Percentiles rank a stretch among this genome's conserved stretches.
Conservation (phyloP, 2,113 vertebrate genomes). For the Capreolus pygargus region DNA sequence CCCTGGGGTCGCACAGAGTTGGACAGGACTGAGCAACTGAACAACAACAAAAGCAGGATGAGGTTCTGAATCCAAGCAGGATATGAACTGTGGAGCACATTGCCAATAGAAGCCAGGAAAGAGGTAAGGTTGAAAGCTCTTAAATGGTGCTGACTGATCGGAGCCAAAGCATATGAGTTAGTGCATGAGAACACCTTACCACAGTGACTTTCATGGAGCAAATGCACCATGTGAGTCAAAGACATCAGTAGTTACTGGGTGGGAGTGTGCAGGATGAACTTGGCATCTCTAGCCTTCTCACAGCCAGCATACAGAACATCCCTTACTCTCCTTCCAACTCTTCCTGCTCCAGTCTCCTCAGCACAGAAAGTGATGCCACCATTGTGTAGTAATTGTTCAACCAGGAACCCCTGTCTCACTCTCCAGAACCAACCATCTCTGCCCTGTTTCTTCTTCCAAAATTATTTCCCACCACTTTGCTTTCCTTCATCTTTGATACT, state of each 20-base stretch:
- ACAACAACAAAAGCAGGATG: background rate
- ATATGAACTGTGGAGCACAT: background rate
- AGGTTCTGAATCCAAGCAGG: background rate
- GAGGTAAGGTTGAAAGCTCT: background rate
- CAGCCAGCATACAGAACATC: background rate
- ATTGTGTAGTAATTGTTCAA: background rate
- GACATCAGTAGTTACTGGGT: background rate
- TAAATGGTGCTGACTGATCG: background rate
- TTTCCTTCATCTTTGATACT: background rate
- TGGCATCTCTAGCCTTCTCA: background rate
- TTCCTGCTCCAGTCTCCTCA: background rate
- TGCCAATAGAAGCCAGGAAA: background rate
- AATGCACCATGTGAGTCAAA: background rate
- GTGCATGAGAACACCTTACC: background rate
- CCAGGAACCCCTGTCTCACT: background rate
- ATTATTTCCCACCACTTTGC: background rate
- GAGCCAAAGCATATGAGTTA: background rate
- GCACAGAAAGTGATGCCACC: background rate
- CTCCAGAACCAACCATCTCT: background rate
- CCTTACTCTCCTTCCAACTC: background rate
- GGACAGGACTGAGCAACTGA: background rate
- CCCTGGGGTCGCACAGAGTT: background rate
- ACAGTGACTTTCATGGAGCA: background rate
- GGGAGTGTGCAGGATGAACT: background rate
- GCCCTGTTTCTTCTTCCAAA: background rate